phyloP scores from a whole-genome alignment of 2,888 invertebrate genomes.

The Pseudolycoriella hygida region DNA sequence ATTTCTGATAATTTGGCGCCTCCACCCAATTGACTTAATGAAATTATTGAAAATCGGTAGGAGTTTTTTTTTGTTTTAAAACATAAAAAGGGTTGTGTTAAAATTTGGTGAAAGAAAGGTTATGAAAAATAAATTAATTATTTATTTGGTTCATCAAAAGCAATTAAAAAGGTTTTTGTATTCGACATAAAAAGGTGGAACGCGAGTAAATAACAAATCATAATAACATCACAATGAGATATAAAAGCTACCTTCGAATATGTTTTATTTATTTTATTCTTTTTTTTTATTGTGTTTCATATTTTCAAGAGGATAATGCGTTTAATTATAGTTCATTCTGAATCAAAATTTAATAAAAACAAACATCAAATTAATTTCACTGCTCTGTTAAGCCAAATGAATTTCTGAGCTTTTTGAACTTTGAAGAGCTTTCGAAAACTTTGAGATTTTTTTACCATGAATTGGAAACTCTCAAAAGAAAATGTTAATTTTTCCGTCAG shows the following conservation, averaged over 20 bases:
- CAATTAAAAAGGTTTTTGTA: not conserved
- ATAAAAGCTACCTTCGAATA: slow-evolving; percentile 3
- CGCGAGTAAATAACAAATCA: too few species aligned
- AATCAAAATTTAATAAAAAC: not conserved
- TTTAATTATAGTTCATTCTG: not conserved
- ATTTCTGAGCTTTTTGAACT: not conserved
- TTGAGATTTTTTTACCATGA: too few species aligned
- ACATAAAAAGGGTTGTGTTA: not conserved
- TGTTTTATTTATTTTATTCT: not conserved
- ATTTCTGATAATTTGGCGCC: slow-evolving; percentile 5
- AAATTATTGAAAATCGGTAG: not conserved
- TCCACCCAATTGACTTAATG: slow-evolving; percentile 7
- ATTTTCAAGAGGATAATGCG: not conserved
- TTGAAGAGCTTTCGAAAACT: too few species aligned
- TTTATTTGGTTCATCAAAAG: not conserved
- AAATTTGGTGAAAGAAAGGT: not conserved
- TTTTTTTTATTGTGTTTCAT: slow-evolving; percentile 5
- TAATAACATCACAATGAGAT: too few species aligned
- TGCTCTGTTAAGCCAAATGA: not conserved
- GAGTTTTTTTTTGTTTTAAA: not conserved
- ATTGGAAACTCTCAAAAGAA: too few species aligned
- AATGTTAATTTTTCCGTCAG: too few species aligned
- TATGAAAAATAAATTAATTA: not conserved
- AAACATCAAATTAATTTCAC: not conserved
- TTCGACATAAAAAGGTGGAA: too few species aligned